A percentile compares a stretch with the other conserved stretches of the same genome.
Conservation (phyloP, 2,113 vertebrate genomes). For the Bubo blakistoni region DNA sequence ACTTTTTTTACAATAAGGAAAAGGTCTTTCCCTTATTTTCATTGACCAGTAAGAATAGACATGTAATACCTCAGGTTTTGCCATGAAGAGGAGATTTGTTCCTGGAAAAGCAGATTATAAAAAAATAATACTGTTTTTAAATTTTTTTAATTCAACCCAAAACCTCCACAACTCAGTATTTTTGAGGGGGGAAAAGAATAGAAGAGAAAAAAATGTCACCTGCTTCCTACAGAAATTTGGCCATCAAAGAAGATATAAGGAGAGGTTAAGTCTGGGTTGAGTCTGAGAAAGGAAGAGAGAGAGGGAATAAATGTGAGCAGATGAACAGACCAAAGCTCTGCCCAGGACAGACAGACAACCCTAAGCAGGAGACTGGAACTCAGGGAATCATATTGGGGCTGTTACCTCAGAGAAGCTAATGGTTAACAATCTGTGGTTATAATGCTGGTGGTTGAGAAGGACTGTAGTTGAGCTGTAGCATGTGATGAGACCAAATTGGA, state of each 20-base stretch:
- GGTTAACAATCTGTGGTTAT: not conserved
- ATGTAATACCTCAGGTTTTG: not conserved
- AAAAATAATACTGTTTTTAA: not conserved
- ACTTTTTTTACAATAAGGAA: not conserved
- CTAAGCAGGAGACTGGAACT: not conserved
- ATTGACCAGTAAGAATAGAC: not conserved
- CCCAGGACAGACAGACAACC: not conserved
- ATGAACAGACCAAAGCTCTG: not conserved
- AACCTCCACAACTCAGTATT: not conserved
- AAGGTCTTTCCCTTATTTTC: not conserved
- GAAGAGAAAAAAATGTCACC: not conserved
- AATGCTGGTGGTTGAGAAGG: not conserved
- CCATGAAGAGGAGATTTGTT: not conserved
- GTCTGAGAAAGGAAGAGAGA: not conserved
- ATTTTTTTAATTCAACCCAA: not conserved
- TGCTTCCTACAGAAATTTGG: not conserved
- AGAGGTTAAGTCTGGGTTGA: not conserved
- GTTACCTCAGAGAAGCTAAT: not conserved
- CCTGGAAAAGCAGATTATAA: not conserved
- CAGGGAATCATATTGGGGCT: accelerated
- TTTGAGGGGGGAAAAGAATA: not conserved
- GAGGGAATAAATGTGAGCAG: not conserved
- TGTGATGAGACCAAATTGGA: not conserved
- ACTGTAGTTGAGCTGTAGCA: not conserved
- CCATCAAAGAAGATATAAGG: not conserved